Evolutionary conservation across 2,888 invertebrate species (phyloP).

Genomic region (Lycophotia porphyrea): DNA sequence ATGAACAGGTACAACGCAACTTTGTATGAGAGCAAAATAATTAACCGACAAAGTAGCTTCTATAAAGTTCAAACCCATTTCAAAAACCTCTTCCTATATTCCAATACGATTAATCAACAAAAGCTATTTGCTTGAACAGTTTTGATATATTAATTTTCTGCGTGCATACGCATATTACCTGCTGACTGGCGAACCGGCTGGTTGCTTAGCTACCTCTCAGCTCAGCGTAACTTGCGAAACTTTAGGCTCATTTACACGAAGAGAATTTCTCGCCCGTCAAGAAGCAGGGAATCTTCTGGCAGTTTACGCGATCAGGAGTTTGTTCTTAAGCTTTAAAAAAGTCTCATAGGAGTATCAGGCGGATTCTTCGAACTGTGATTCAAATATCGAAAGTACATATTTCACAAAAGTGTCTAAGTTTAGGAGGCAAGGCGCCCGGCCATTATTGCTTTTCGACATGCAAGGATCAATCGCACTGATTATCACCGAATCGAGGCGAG

Average conservation of each 20-base stretch:
- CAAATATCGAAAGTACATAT: not conserved
- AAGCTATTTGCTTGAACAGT: not conserved
- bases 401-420: not conserved
- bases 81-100: not conserved
- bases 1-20: not conserved
- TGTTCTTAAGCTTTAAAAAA: not conserved
- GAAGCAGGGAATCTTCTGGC: no score
- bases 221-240: slow-evolving; percentile 19
- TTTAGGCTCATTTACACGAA: not conserved
- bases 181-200: not conserved
- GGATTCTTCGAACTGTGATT: not conserved
- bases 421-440: no score
- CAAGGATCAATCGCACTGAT: not conserved
- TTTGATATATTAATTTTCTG: slow-evolving; percentile 36
- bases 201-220: slow-evolving; percentile 10
- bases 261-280: not conserved
- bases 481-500: not conserved
- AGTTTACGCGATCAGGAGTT: not conserved
- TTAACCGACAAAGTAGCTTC: not conserved
- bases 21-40: not conserved
- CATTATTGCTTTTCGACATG: not conserved
- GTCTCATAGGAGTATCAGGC: not conserved
- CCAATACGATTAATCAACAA: not conserved
- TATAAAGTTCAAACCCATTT: not conserved
- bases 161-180: not conserved